Percentiles rank a stretch among this genome's conserved stretches.
phyloP scores from a whole-genome alignment of 37 sponge, comb jelly and placozoan genomes.

The Halichondria panicea region DNA sequence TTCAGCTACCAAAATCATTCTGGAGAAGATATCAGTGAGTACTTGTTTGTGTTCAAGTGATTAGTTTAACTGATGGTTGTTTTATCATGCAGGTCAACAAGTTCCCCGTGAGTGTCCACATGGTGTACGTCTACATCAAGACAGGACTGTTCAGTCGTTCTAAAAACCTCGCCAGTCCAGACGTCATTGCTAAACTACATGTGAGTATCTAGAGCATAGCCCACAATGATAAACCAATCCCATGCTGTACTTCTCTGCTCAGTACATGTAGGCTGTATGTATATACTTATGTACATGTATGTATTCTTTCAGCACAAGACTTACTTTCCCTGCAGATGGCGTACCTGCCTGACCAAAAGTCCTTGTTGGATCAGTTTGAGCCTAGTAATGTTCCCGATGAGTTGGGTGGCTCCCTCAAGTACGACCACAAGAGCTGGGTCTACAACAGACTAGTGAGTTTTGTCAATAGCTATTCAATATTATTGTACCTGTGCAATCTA shows the following conservation, averaged over 20 bases:
- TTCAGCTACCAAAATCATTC: slow-evolving; percentile 12
- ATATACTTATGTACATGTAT: no score
- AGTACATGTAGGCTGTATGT: no score
- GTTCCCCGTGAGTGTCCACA: slow-evolving; percentile 15
- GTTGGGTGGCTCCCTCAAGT: slow-evolving; percentile 59
- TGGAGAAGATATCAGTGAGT: slow-evolving; percentile 58
- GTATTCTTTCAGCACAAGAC: background rate
- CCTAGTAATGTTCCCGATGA: slow-evolving; percentile 33
- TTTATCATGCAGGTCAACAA: slow-evolving; percentile 4
- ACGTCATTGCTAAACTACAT: slow-evolving; percentile 21
- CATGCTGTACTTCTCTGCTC: no score
- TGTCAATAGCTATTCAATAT: no score
- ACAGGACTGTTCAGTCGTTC: slow-evolving; percentile 2
- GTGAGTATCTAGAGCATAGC: background rate
- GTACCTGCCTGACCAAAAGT: slow-evolving; percentile 1
- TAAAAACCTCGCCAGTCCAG: slow-evolving; percentile 24
- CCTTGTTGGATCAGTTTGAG: slow-evolving; percentile 31
- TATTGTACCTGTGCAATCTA: no score
- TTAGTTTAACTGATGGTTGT: background rate
- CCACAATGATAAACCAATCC: background rate
- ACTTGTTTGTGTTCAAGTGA: background rate
- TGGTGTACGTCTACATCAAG: slow-evolving; percentile 32
- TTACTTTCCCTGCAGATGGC: background rate
- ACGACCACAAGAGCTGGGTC: slow-evolving; percentile 62
- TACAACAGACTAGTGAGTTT: slow-evolving; percentile 45